Evolutionary conservation across 2,888 invertebrate genomes (phyloP).

Genomic region (Epinotia brunnichana): DNA sequence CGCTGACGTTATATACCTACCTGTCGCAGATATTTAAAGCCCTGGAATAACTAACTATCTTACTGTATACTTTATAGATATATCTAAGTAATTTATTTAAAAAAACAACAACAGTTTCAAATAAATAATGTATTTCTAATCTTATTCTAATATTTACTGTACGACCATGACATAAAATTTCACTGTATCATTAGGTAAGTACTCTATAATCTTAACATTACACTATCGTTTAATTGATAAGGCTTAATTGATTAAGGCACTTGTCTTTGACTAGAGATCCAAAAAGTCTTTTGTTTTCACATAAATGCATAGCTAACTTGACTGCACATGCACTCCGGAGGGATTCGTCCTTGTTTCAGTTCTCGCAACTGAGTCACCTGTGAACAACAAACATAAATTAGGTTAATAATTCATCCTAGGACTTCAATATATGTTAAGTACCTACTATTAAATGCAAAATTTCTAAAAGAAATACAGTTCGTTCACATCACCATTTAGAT

Average conservation of each 20-base stretch:
- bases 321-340: slow-evolving; percentile 72
- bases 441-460: not conserved
- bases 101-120: slow-evolving; percentile 47
- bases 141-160: slow-evolving; percentile 50
- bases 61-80: too few species aligned
- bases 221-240: slow-evolving; percentile 51
- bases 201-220: slow-evolving; percentile 21
- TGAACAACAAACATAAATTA: slow-evolving; percentile 61
- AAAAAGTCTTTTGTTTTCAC: slow-evolving; percentile 78
- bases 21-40: too few species aligned
- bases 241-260: slow-evolving; percentile 71
- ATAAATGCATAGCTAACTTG: slow-evolving; percentile 65
- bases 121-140: slow-evolving; percentile 76
- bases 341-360: slow-evolving; percentile 68
- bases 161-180: slow-evolving; percentile 6
- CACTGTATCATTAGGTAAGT: slow-evolving; percentile 35
- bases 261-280: slow-evolving; percentile 80
- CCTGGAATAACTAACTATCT: too few species aligned
- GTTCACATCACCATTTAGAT: too few species aligned
- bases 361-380: slow-evolving; percentile 59
- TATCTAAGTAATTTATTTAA: not conserved
- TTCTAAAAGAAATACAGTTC: not conserved
- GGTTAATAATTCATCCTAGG: slow-evolving; percentile 29
- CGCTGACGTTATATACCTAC: too few species aligned
- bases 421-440: not conserved